A percentile compares a stretch with the other conserved stretches of the same genome.
phyloP scores from a whole-genome alignment of 2,797 vertebrate genomes.

The Sebastes steindachneri region DNA sequence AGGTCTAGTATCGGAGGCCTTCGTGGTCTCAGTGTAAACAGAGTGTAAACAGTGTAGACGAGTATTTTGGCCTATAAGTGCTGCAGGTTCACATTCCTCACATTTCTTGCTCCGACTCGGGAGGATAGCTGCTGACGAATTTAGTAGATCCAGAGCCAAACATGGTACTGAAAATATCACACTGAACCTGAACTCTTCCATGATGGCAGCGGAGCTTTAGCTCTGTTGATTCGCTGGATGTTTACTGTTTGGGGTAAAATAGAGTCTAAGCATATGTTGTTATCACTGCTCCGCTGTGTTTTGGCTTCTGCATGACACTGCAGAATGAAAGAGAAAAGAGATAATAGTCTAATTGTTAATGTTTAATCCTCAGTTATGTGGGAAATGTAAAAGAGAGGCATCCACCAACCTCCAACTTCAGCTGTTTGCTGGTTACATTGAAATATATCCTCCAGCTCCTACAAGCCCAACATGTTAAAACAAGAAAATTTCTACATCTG shows the following conservation, averaged over 20 bases:
- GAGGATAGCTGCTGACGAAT: not conserved
- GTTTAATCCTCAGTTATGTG: constrained; percentile 27
- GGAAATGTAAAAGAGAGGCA: constrained; percentile 10
- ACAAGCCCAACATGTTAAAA: not conserved
- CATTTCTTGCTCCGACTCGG: not conserved
- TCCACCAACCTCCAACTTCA: not conserved
- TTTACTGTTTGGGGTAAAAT: not conserved
- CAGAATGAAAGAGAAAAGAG: not conserved
- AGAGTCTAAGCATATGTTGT: not conserved
- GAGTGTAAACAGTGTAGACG: not conserved
- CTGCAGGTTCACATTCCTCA: constrained; percentile 38
- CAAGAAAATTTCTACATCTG: not conserved
- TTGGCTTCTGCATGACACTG: not conserved
- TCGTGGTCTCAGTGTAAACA: constrained; percentile 19
- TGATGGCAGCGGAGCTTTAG: not conserved
- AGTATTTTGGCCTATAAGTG: not conserved
- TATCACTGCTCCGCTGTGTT: not conserved
- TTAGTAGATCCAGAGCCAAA: constrained; percentile 1
- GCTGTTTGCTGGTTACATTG: not conserved
- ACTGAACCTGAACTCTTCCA: not conserved
- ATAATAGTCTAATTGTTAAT: constrained; percentile 18
- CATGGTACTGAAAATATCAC: not conserved
- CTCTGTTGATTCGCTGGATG: not conserved
- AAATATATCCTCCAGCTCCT: not conserved
- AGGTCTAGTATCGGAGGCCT: not conserved